Conservation (phyloP, 2,888 invertebrate genomes). For the Acheta domesticus region DNA sequence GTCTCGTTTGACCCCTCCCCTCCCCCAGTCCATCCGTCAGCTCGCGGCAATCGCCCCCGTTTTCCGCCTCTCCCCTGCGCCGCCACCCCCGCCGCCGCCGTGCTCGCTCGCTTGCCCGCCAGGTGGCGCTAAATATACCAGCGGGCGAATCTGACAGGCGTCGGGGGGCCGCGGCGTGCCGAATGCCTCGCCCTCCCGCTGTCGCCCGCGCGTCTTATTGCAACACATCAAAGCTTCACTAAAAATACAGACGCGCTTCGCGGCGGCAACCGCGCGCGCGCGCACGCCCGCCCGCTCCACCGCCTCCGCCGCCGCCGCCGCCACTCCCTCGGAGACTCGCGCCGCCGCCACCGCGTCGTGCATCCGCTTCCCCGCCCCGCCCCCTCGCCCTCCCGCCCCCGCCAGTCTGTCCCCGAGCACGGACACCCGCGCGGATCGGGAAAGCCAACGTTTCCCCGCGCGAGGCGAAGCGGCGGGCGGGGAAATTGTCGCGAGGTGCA, state of each 20-base stretch:
- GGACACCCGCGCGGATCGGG: not conserved
- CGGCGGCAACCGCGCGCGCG: not conserved
- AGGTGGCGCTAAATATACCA: slow-evolving; percentile 10
- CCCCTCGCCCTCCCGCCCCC: not conserved
- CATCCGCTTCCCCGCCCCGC: not conserved
- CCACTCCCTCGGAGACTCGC: not conserved
- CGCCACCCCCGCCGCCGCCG: not conserved
- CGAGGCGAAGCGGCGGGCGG: not conserved
- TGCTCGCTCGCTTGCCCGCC: not conserved
- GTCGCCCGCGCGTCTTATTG: slow-evolving; percentile 7
- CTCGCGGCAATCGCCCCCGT: no score
- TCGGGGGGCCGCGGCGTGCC: not conserved
- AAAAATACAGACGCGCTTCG: not conserved
- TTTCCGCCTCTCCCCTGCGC: no score
- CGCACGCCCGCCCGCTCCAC: not conserved
- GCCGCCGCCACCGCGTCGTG: not conserved
- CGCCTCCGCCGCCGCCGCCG: not conserved
- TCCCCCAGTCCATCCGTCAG: no score
- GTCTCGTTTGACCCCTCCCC: no score
- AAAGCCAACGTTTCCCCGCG: not conserved
- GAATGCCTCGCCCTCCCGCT: not conserved
- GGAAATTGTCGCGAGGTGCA: not conserved
- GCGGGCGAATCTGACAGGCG: slow-evolving; percentile 8
- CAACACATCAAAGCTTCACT: slow-evolving; percentile 18
- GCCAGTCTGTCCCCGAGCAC: not conserved